These are phyloP conservation scores for Forbesichthys papilliferus DNA, from an alignment of 2,113 vertebrate genomes.

Conservation along the genomic window DNA sequence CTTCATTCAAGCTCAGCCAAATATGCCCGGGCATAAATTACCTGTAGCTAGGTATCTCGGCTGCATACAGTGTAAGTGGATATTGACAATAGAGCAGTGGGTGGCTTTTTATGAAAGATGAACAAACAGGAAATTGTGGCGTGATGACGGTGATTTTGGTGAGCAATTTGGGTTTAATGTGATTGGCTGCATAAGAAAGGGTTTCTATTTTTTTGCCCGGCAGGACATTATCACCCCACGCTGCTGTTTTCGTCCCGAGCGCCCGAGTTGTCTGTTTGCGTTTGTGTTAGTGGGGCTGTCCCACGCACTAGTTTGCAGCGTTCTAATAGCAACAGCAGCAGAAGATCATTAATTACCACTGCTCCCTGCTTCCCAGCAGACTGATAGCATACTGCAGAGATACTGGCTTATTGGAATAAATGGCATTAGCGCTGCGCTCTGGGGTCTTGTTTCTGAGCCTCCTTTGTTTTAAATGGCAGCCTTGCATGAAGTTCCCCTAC, in stretches of 20 bases:
- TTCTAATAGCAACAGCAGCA: constrained; percentile 27
- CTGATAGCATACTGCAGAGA: constrained; percentile 52
- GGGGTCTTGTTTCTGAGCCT: constrained; percentile 58
- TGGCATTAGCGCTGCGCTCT: constrained; percentile 62
- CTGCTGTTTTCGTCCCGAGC: constrained; percentile 35
- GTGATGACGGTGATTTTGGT: constrained; percentile 43
- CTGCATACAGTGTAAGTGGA: constrained; percentile 12
- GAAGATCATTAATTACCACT: constrained; percentile 64
- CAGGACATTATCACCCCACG: no score
- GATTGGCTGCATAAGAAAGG: neutral
- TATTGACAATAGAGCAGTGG: constrained; percentile 17
- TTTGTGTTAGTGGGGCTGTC: neutral
- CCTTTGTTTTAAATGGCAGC: constrained; percentile 68
- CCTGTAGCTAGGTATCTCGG: neutral
- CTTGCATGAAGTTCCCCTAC: constrained; percentile 55
- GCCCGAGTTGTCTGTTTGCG: neutral
- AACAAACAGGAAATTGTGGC: constrained; percentile 41
- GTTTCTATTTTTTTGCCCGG: no score
- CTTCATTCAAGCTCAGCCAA: constrained; percentile 1
- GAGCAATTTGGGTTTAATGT: constrained; percentile 15
- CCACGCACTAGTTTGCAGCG: neutral
- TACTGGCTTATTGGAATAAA: constrained; percentile 63
- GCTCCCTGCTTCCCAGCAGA: constrained; percentile 51
- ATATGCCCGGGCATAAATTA: constrained; percentile 29
- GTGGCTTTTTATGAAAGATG: constrained; percentile 14